A percentile compares a stretch with the other conserved stretches of the same genome.
These are phyloP conservation scores for Polydrusus tereticollis DNA, from an alignment of 2,888 invertebrate genomes.

Conservation along the genomic window DNA sequence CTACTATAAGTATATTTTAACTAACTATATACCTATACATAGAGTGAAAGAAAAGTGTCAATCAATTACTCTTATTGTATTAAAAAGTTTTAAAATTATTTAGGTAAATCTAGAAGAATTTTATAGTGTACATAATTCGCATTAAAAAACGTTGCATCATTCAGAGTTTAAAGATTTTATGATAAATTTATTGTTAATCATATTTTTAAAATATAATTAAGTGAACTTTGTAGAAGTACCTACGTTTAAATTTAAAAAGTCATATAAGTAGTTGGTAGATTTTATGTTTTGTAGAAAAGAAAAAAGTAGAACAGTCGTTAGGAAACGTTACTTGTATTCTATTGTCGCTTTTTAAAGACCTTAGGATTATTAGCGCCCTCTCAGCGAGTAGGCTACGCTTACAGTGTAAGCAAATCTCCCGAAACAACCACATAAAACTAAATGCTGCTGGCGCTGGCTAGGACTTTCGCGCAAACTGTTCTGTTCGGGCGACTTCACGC, in stretches of 20 bases:
- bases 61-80: constrained; percentile 1
- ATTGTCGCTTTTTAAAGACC: no score
- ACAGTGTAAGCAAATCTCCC: no score
- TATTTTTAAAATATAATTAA: constrained; percentile 4
- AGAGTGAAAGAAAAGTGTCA: not conserved
- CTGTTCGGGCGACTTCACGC: no score
- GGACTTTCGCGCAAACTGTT: no score
- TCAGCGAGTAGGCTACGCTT: no score
- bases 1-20: constrained; percentile 1
- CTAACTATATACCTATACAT: not conserved
- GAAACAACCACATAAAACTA: no score
- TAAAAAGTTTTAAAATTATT: not conserved
- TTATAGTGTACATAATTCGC: constrained; percentile 4
- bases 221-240: constrained; percentile 10
- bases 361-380: no score
- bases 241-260: constrained; percentile 7
- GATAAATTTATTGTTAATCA: constrained; percentile 19
- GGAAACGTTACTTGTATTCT: no score
- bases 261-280: constrained; percentile 14
- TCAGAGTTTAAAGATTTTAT: constrained; percentile 23
- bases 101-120: constrained; percentile 8
- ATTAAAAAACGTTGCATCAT: constrained; percentile 23
- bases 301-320: constrained; percentile 14
- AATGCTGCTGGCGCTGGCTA: no score
- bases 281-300: constrained; percentile 8